These are phyloP conservation scores for Heliconius hewitsoni DNA, from an alignment of 1,140 invertebrate genomes.

Conservation along the genomic window DNA sequence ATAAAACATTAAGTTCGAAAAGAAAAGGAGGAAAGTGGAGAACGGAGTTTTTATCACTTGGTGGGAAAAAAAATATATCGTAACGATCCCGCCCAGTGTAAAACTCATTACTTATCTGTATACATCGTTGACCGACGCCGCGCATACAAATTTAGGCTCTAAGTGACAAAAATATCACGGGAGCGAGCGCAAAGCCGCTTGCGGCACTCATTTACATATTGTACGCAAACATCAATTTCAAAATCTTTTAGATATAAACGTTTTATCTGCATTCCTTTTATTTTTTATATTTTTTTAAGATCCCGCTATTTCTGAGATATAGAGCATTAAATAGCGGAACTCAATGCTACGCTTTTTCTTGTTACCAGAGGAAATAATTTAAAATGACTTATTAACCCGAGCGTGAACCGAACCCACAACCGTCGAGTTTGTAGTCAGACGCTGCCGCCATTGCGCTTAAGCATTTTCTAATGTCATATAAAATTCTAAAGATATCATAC, in stretches of 20 bases:
- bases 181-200: conserved; percentile 29
- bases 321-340: too few relatives aligned
- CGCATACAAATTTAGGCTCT: conserved; percentile 36
- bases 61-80: neutral
- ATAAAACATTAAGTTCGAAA: too few relatives aligned
- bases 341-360: too few relatives aligned
- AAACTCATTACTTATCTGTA: conserved; percentile 22
- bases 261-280: conserved; percentile 14
- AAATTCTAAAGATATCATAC: too few relatives aligned
- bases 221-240: conserved; percentile 23
- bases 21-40: neutral
- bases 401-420: too few relatives aligned
- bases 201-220: conserved; percentile 30
- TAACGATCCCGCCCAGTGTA: neutral
- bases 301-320: too few relatives aligned
- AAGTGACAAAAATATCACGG: conserved; percentile 32
- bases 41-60: too few relatives aligned
- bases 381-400: too few relatives aligned
- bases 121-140: conserved; percentile 30
- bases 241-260: conserved; percentile 23
- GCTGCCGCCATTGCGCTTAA: too few relatives aligned
- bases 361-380: too few relatives aligned
- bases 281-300: neutral
- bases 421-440: too few relatives aligned
- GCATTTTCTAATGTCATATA: too few relatives aligned